Base-by-base conservation (phyloP, 2,113 vertebrate genomes). In the Bagarius yarrelli region DNA sequence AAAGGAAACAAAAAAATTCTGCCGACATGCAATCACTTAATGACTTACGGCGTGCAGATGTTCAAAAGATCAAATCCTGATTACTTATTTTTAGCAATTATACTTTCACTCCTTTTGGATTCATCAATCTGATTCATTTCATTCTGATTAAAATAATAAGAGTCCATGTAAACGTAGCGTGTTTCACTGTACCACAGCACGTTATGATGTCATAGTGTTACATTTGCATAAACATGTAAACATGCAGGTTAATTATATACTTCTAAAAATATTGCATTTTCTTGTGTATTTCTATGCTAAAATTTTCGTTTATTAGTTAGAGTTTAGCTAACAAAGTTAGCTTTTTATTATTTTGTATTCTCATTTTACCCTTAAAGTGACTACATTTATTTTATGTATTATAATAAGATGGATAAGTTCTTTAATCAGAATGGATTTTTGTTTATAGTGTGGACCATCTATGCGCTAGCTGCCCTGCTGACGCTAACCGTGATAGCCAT, bases 391-490 rank as follows among this genome's bases (percentile, higher is more conserved):
- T n/a, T n/a, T n/a, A n/a, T n/a, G n/a, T n/a, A n/a, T n/a, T n/a
- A n/a, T n/a, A n/a, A n/a, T n/a, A n/a, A n/a, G n/a, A n/a, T n/a
- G n/a, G n/a, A n/a, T n/a, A n/a, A n/a, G n/a, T n/a, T n/a, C n/a
- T n/a, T n/a, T n/a, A n/a, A n/a, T n/a, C n/a, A n/a, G n/a, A n/a
- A n/a, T n/a, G n/a, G n/a, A n/a, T n/a, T 72, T 80, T 14, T 73
- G 66, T 59, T 78, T 64, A 53, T 81, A 99, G 97, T 96, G 85
- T 98, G 97, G 97, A 98, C 95, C 76, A 95, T 99, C 72, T 99
- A 98, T 0, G 95, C 95, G 5, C 93, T 99, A 72, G 95, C 96
- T 21, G 96, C 93, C 2, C 93, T 99, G 70, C 94, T 99, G 85
- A 93, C 95, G 75, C 90, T 99, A 52, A 97, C 96, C 0, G 94